Conservation (phyloP, 92 coral and sea anemone species). For the Palythoa heliodiscus region DNA sequence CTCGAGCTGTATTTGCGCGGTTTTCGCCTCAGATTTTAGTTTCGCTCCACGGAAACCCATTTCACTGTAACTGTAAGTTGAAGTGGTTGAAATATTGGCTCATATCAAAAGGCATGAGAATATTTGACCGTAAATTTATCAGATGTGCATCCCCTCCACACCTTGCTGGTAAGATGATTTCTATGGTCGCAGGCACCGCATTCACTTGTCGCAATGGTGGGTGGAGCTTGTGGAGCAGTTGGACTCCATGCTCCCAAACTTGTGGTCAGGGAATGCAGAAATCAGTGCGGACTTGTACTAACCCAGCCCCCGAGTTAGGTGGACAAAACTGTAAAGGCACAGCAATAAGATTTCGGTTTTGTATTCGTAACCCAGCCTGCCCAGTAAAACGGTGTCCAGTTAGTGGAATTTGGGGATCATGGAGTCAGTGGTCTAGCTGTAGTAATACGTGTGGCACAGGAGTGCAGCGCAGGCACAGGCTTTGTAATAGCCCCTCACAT, state of each 20-base stretch:
- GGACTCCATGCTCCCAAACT: slow-evolving; percentile 71
- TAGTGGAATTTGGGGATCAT: slow-evolving; percentile 78
- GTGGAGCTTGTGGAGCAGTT: slow-evolving; percentile 84
- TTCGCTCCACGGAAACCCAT: slow-evolving; percentile 82
- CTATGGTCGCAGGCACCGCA: slow-evolving; percentile 58
- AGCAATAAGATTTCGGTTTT: slow-evolving; percentile 50
- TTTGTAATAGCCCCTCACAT: slow-evolving; percentile 58
- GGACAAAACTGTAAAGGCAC: slow-evolving; percentile 69
- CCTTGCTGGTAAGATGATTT: slow-evolving; percentile 65
- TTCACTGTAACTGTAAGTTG: slow-evolving; percentile 91
- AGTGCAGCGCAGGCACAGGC: slow-evolving; percentile 53
- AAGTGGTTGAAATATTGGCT: slow-evolving; percentile 93
- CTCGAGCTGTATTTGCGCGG: slow-evolving; percentile 66
- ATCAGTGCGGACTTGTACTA: slow-evolving; percentile 69
- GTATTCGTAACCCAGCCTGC: slow-evolving; percentile 58
- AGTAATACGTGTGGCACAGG: slow-evolving; percentile 77
- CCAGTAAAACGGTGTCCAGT: slow-evolving; percentile 52
- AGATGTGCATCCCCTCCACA: slow-evolving; percentile 69
- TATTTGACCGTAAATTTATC: slow-evolving; percentile 54
- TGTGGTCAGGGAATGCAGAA: slow-evolving; percentile 78
- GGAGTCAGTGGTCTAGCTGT: slow-evolving; percentile 85
- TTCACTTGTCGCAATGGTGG: slow-evolving; percentile 68
- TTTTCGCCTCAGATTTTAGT: slow-evolving; percentile 59
- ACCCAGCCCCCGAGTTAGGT: slow-evolving; percentile 58
- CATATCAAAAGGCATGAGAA: slow-evolving; percentile 46